Conservation (phyloP, 2,888 invertebrate genomes). For the Allolobophora icterica region DNA sequence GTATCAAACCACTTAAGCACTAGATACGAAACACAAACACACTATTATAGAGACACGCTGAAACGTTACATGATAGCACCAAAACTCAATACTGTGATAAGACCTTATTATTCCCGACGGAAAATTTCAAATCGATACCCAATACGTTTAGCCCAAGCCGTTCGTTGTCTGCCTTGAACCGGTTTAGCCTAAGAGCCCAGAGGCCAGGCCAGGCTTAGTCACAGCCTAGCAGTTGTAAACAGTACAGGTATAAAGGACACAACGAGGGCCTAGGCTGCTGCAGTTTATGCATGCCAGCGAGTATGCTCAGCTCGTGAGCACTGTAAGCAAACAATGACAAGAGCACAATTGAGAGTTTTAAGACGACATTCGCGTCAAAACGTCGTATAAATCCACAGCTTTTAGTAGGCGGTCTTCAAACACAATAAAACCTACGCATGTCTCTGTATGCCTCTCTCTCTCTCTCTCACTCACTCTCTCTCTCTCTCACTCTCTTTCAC, state of each 20-base stretch:
- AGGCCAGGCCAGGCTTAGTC: not conserved
- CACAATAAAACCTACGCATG: not conserved
- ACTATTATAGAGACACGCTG: too few species aligned
- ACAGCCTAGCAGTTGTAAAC: not conserved
- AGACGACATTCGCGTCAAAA: not conserved
- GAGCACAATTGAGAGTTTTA: not conserved
- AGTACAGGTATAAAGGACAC: too few species aligned
- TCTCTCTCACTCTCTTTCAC: not conserved
- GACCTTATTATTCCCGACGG: too few species aligned
- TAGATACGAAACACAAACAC: too few species aligned
- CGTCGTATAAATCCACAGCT: not conserved
- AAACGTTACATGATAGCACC: too few species aligned
- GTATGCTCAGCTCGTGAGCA: not conserved
- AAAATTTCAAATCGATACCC: not conserved
- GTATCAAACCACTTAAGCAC: too few species aligned
- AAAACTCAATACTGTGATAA: too few species aligned
- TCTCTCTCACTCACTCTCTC: not conserved
- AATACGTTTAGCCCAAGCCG: too few species aligned
- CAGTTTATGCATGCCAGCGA: not conserved
- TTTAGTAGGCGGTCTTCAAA: not conserved
- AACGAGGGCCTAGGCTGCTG: not conserved
- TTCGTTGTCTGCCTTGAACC: constrained; percentile 17
- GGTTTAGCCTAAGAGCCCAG: not conserved
- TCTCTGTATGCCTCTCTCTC: not conserved
- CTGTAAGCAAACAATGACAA: not conserved